A percentile compares a stretch with the other conserved stretches of the same genome.
Conservation (phyloP, 2,113 vertebrate species). For the Malurus alboscapulatus region DNA sequence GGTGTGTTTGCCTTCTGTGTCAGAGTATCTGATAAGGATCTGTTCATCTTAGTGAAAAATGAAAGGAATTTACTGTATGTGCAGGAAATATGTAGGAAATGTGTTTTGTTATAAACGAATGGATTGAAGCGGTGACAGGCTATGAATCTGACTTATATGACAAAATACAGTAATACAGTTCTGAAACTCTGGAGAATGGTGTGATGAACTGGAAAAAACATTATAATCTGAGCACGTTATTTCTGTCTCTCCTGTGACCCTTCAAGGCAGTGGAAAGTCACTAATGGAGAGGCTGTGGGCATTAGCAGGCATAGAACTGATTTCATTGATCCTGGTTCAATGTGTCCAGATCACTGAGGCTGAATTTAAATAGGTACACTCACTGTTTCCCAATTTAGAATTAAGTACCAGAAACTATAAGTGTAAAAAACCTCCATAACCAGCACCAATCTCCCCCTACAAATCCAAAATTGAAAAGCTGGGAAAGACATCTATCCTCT, state of each 20-base stretch:
- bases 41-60: not conserved
- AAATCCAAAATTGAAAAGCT: not conserved
- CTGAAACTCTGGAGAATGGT: not conserved
- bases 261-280: conserved; percentile 33
- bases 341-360: not conserved
- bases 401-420: not conserved
- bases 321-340: not conserved
- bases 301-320: not conserved
- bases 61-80: conserved; percentile 14
- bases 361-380: not conserved
- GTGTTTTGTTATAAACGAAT: not conserved
- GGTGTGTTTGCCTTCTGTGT: not conserved
- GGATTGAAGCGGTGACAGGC: not conserved
- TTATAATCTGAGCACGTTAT: not conserved
- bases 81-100: conserved; percentile 1
- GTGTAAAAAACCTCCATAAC: not conserved
- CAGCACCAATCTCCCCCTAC: not conserved
- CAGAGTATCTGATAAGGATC: not conserved
- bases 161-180: not conserved
- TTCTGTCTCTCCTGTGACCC: conserved; percentile 36
- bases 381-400: not conserved
- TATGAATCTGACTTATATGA: not conserved
- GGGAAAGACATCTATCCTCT: not conserved
- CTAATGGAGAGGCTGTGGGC: conserved; percentile 39
- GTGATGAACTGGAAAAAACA: conserved; percentile 47